These are phyloP conservation scores for Drosophila miranda DNA, from an alignment of 1,140 invertebrate genomes.

Conservation along the genomic window DNA sequence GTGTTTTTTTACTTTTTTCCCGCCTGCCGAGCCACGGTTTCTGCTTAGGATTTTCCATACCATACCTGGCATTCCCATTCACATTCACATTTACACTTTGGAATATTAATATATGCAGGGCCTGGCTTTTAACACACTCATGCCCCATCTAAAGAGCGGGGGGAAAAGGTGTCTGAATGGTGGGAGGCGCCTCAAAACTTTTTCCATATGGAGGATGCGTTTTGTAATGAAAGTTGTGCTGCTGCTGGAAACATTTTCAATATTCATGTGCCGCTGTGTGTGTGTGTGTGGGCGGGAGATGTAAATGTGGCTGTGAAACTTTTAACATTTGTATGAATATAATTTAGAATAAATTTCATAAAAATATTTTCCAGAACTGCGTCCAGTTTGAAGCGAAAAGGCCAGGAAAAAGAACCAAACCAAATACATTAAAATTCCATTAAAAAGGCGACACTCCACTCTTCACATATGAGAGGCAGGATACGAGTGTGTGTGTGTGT, in stretches of 20 bases:
- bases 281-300: constrained; percentile 35
- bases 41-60: constrained; percentile 23
- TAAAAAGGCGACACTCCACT: constrained; percentile 50
- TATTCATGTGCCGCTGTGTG: constrained; percentile 61
- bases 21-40: neutral
- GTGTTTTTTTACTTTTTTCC: constrained; percentile 52
- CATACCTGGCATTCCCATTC: constrained; percentile 32
- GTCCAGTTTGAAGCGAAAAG: constrained; percentile 19
- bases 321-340: constrained; percentile 81
- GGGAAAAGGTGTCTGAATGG: constrained; percentile 1
- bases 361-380: constrained; percentile 11
- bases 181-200: constrained; percentile 51
- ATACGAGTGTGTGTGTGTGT: neutral
- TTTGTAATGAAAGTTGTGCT: constrained; percentile 70
- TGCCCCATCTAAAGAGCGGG: constrained; percentile 6
- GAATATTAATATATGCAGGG: constrained; percentile 79
- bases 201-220: constrained; percentile 70
- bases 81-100: constrained; percentile 63
- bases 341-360: constrained; percentile 71
- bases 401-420: constrained; percentile 22
- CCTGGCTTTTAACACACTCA: constrained; percentile 74
- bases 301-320: constrained; percentile 68
- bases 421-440: constrained; percentile 79
- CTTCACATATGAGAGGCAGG: constrained; percentile 9
- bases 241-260: constrained; percentile 64